Evolutionary conservation across 2,113 vertebrate genomes (phyloP).

Genomic region (Genyomyrus donnyi): DNA sequence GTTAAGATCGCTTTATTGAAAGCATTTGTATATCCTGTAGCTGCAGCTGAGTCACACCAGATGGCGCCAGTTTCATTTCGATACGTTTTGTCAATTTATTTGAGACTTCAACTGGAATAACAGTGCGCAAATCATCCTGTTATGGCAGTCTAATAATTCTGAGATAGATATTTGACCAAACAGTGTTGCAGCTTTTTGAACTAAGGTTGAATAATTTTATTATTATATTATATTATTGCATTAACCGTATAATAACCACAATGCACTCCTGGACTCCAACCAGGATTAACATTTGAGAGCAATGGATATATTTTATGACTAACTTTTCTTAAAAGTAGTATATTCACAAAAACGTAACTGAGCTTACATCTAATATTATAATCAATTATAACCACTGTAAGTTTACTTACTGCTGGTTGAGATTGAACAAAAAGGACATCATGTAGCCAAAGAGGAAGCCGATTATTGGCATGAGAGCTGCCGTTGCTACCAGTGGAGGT

Average conservation of each 20-base stretch:
- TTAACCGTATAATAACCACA: background rate
- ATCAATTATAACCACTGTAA: background rate
- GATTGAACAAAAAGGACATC: constrained; percentile 58
- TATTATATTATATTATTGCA: background rate
- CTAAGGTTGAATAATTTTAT: background rate
- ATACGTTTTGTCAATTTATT: background rate
- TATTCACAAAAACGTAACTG: background rate
- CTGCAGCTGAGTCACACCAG: background rate
- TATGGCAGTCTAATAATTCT: background rate
- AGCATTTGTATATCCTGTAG: background rate
- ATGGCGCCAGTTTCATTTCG: background rate
- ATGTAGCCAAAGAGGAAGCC: constrained; percentile 69
- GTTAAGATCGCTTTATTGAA: background rate
- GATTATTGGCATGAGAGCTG: constrained; percentile 66
- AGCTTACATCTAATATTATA: background rate
- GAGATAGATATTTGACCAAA: background rate
- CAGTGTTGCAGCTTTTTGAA: background rate
- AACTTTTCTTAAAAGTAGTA: background rate
- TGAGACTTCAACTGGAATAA: background rate
- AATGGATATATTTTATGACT: background rate
- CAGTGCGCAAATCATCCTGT: background rate
- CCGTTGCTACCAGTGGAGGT: constrained; percentile 52
- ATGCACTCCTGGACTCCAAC: background rate
- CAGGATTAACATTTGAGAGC: background rate
- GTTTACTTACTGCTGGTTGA: constrained; percentile 56